These are phyloP conservation scores for Xylocopa sonorina DNA, from an alignment of 1,140 invertebrate genomes.

Conservation along the genomic window DNA sequence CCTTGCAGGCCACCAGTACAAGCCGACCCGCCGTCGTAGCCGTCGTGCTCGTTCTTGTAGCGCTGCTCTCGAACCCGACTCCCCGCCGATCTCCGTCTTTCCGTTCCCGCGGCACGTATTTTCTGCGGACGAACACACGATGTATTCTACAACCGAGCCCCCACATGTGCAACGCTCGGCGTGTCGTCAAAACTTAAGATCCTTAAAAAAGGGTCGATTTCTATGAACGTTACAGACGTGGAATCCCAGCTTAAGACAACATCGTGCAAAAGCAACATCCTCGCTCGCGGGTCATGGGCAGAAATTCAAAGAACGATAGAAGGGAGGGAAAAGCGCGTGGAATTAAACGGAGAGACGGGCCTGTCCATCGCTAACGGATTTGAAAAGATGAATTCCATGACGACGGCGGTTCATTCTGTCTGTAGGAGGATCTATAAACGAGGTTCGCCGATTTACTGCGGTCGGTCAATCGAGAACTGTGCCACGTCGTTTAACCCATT, in stretches of 20 bases:
- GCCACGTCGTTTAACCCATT: constrained; percentile 15
- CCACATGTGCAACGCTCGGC: too few relatives aligned
- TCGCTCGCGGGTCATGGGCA: background rate
- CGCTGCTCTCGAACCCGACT: background rate
- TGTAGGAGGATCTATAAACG: background rate
- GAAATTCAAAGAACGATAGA: background rate
- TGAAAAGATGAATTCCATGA: background rate
- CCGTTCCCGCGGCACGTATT: constrained; percentile 1
- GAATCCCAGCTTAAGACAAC: constrained; percentile 1
- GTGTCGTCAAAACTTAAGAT: too few relatives aligned
- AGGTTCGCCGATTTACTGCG: background rate
- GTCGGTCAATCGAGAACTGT: background rate
- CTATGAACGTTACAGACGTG: too few relatives aligned
- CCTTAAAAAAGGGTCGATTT: too few relatives aligned
- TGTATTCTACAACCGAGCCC: too few relatives aligned
- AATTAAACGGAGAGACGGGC: background rate
- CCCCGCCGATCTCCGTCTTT: constrained; percentile 5
- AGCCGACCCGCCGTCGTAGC: constrained; percentile 46
- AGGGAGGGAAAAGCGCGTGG: too few relatives aligned
- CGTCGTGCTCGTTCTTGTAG: constrained; percentile 18
- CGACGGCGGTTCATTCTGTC: background rate
- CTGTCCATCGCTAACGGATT: too few relatives aligned
- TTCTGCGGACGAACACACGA: constrained; percentile 47
- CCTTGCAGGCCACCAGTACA: constrained; percentile 55
- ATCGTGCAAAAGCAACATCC: background rate